Conservation (phyloP, 1,140 invertebrate species). For the Cephus cinctus region DNA sequence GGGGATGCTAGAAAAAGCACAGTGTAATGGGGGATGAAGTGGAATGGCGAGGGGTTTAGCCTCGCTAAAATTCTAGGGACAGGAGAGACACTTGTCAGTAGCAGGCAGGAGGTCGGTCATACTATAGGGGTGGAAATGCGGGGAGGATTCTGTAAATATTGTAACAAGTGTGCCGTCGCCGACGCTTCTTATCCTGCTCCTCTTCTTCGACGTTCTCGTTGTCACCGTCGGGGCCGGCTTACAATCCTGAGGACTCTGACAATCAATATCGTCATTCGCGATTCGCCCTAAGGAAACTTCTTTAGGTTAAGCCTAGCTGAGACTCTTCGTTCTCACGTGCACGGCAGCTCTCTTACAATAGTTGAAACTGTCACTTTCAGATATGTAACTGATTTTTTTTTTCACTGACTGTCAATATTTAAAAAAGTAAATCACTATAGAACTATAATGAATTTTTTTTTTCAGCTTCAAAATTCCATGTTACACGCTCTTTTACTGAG, state of each 20-base stretch:
- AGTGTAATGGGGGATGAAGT: slow-evolving; percentile 1
- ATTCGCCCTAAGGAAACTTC: too few species aligned
- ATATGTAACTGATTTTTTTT: too few species aligned
- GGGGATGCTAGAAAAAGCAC: slow-evolving; percentile 7
- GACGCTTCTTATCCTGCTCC: slow-evolving; percentile 4
- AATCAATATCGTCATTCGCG: slow-evolving; percentile 32
- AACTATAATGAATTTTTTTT: too few species aligned
- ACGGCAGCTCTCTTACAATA: too few species aligned
- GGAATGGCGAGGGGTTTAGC: slow-evolving; percentile 11
- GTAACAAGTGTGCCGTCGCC: slow-evolving; percentile 51
- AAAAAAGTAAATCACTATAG: too few species aligned
- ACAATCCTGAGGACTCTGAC: slow-evolving; percentile 1
- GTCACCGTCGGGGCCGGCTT: background rate
- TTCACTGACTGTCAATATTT: too few species aligned
- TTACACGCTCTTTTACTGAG: too few species aligned
- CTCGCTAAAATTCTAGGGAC: slow-evolving; percentile 23
- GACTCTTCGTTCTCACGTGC: too few species aligned
- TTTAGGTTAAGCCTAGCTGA: too few species aligned
- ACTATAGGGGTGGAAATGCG: slow-evolving; percentile 35
- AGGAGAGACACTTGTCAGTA: slow-evolving; percentile 44
- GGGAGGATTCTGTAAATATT: slow-evolving; percentile 53
- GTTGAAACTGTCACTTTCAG: too few species aligned
- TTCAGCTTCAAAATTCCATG: too few species aligned
- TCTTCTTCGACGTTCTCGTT: slow-evolving; percentile 19
- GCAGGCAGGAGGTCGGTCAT: slow-evolving; percentile 35